phyloP scores from a whole-genome alignment of 2,113 vertebrate genomes.

The Gnathonemus echidnorhynchus region DNA sequence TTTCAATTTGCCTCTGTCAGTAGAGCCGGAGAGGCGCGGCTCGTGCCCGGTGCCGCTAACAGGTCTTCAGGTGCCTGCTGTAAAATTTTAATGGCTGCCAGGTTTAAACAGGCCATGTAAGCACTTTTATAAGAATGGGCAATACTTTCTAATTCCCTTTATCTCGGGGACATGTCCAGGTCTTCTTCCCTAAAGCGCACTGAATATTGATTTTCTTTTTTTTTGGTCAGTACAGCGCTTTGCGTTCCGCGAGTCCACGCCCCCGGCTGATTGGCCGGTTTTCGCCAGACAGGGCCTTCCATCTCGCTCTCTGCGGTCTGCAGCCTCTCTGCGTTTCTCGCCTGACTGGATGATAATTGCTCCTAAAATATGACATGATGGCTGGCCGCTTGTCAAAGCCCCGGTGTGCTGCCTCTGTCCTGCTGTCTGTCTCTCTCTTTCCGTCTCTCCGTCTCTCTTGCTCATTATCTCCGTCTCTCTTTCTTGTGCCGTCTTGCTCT shows the following conservation, averaged over 20 bases:
- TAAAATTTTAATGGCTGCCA: conserved; percentile 76
- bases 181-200: conserved; percentile 55
- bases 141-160: conserved; percentile 82
- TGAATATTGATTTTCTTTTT: conserved; percentile 61
- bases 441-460: neutral
- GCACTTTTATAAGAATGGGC: conserved; percentile 73
- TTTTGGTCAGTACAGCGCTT: conserved; percentile 62
- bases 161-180: conserved; percentile 55
- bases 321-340: conserved; percentile 66
- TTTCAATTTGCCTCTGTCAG: conserved; percentile 85
- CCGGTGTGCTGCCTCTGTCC: conserved; percentile 6
- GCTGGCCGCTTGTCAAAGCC: conserved; percentile 47
- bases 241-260: conserved; percentile 68
- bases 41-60: conserved; percentile 58
- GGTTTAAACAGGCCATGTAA: conserved; percentile 74
- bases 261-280: conserved; percentile 63
- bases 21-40: conserved; percentile 69
- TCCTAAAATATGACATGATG: conserved; percentile 82
- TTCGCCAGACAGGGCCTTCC: conserved; percentile 53
- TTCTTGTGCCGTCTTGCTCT: neutral
- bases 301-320: conserved; percentile 62
- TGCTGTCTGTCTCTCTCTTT: neutral
- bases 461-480: neutral
- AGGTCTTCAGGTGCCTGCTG: conserved; percentile 72
- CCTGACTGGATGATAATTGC: conserved; percentile 75